These are phyloP conservation scores for Pygoscelis antarcticus DNA, from an alignment of 2,113 vertebrate genomes.

Conservation along the genomic window DNA sequence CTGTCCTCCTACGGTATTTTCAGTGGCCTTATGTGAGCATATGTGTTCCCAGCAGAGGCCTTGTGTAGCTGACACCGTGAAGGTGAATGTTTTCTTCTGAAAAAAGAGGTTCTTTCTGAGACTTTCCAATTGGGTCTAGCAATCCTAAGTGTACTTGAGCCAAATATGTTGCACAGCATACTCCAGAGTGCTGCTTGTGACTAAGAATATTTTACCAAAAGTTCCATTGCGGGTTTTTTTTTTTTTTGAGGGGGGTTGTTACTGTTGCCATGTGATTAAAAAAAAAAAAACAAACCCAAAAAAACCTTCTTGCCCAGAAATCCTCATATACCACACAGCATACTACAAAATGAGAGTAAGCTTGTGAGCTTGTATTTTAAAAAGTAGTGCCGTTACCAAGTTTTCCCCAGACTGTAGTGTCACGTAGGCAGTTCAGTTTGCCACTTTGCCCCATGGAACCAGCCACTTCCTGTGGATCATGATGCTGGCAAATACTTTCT, in stretches of 20 bases:
- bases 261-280: neutral
- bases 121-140: neutral
- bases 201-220: neutral
- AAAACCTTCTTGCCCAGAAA: neutral
- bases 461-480: constrained; percentile 8
- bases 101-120: neutral
- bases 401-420: neutral
- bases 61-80: constrained; percentile 23
- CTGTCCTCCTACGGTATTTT: constrained; percentile 35
- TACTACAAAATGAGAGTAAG: neutral
- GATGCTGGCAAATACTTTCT: neutral
- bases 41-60: constrained; percentile 38
- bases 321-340: neutral
- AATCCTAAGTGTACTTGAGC: constrained; percentile 64
- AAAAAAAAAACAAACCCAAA: neutral
- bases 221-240: neutral
- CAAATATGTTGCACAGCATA: neutral
- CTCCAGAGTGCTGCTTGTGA: constrained; percentile 13
- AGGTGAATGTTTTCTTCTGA: constrained; percentile 5
- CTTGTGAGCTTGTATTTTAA: neutral
- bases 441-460: neutral
- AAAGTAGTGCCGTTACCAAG: neutral
- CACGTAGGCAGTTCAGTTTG: neutral
- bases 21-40: constrained; percentile 45
- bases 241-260: neutral